Base-by-base conservation (phyloP, 2,888 invertebrate genomes). In the Drosophila cognata region DNA sequence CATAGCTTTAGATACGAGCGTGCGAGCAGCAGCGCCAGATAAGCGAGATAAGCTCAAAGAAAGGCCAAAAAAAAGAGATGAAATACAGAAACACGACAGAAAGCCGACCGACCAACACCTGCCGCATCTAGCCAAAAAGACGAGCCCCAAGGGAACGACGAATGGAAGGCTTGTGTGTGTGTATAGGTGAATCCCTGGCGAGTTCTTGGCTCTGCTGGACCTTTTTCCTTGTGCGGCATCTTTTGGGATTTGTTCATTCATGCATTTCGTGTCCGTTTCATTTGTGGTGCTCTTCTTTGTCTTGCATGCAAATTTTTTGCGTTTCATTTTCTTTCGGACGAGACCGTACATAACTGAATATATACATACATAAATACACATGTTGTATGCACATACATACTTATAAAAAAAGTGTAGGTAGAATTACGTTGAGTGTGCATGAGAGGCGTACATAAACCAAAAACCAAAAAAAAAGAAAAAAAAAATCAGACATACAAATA, bases 341-440 rank as follows among this genome's bases (percentile, higher is more conserved):
- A 51, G 50, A 43, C 53, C 53, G 25, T 29, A 41, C 71, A 55
- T 29, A 57, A 61, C 46, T 57, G 60, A 33, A 62, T 50, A 56
- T 10, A 58, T 31, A 50, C 31, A 53, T 50, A 41, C 53, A 48
- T 53, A 38, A 43, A 52, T 52, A 31, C 36, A 33, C 43, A 58
- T 63, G 52, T 51, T 55, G 55, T 65, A 25, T 53, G 52, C 29
- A 52, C 38, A 63, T 33, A 52, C 31, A 60, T 38, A 11, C 38
- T 41, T 29, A 50, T 56, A 59, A 16, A 53, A 36, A 36, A 48
- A 33, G 48, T 76, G 66, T 71, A 80, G 78, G 79, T 79, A 79
- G 79, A 79, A 80, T 79, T 79, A 80, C 80, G 80, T 80, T 61
- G 79, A 79, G 57, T 79, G 43, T 78, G 79, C 77, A 79, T 55